Evolutionary conservation across 2,888 invertebrate genomes (phyloP).

Genomic region (Nomada fucata): DNA sequence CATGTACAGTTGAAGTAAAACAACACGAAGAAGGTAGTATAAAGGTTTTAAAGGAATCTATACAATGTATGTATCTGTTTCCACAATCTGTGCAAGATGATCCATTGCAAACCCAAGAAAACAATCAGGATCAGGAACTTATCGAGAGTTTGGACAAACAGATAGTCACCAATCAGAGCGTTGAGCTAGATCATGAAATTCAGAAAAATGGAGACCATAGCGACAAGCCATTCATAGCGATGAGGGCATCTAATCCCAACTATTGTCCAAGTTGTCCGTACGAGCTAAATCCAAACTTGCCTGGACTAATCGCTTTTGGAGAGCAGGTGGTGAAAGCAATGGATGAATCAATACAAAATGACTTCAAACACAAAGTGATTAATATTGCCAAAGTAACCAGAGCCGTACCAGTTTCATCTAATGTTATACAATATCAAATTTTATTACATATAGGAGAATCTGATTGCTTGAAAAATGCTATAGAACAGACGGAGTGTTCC

Average conservation of each 20-base stretch:
- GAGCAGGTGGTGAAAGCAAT: conserved; percentile 75
- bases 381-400: conserved; percentile 77
- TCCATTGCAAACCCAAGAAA: conserved; percentile 57
- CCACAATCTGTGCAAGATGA: conserved; percentile 70
- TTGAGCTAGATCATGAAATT: conserved; percentile 78
- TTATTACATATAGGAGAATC: conserved; percentile 79
- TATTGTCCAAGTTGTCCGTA: conserved; percentile 82
- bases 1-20: conserved; percentile 77
- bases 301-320: conserved; percentile 77
- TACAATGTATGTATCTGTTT: conserved; percentile 77
- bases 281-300: conserved; percentile 79
- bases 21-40: conserved; percentile 74
- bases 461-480: conserved; percentile 76
- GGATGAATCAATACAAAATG: conserved; percentile 75
- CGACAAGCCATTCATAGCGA: conserved; percentile 79
- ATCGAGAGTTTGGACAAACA: conserved; percentile 74
- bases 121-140: conserved; percentile 65
- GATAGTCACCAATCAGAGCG: conserved; percentile 66
- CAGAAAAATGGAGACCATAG: conserved; percentile 75
- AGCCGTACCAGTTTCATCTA: conserved; percentile 77
- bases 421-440: conserved; percentile 78
- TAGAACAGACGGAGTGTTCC: conserved; percentile 76
- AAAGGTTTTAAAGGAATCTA: conserved; percentile 73
- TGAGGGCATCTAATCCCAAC: conserved; percentile 72
- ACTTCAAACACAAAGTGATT: conserved; percentile 79